Evolutionary conservation across 2,888 invertebrate species (phyloP), one percentile per base, ranked within the genome.

Genomic region (Quadriops clusia): DNA sequence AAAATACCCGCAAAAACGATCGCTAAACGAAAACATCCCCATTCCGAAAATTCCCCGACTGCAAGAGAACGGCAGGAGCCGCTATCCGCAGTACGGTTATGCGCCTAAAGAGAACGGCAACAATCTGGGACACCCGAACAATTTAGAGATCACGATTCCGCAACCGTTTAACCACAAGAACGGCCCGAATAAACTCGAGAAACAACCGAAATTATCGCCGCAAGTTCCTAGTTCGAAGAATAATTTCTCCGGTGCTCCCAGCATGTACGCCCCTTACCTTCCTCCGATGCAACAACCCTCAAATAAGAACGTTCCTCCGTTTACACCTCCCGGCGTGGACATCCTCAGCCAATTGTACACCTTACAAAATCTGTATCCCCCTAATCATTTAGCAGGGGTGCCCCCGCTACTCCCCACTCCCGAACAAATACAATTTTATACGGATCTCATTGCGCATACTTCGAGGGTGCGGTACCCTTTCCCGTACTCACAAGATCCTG

Each of bases 21-120:
- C 67, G 0, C 61, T 67, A 1, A 66, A 69, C 29, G 73, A 74
- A 0, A 71, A 71, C 45, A 70, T 68, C 38, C 53, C 65, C 28
- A 57, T 63, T 0, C 60, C 65, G 1, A 72, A 70, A 46, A 34
- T 45, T 52, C 61, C 60, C 3, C 55, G 58, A 10, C 45, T 54
- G 1, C 61, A 52, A 10, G 54, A 56, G 36, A 54, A 54, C 31
- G 51, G 50, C 2, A 48, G 29, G 34, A 32, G 40, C 44, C 16
- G 36, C 33, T 7, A 47, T 43, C 27, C 39, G 41, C 14, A 33
- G 37, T 3, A 14, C 36, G 11, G 28, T 23, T 24, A 8, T 30
- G 13, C 25, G 29, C 18, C 22, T 6, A 6, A 23, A 23, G 6
- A 9, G 6, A 30, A 5, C n/a, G 28, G 6, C 37, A 30, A 28